Evolutionary conservation across 2,888 invertebrate genomes (phyloP), one percentile per base, ranked within the genome.

Genomic region (Polydrusus tereticollis): DNA sequence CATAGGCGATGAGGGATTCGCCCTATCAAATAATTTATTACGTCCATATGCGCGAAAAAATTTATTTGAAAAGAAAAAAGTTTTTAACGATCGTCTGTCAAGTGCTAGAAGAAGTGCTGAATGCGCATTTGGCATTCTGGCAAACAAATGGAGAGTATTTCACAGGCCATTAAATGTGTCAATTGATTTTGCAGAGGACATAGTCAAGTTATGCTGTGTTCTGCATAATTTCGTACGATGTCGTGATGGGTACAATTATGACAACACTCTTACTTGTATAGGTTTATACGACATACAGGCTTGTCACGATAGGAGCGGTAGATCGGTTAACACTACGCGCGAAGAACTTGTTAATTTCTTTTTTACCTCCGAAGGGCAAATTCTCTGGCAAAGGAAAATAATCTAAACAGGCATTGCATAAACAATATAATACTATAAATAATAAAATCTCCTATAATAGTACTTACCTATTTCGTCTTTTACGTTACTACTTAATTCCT

Each of bases 251-350:
- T n/a, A n/a, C n/a, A n/a, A n/a, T n/a, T n/a, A n/a, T n/a, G n/a
- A n/a, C 14, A 38, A 52, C 26, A 52, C 55, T 18, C 16, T 55
- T 29, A 55, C 55, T 55, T 55, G 55, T 55, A 16, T 10, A 43
- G 43, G 43, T 43, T 18, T 43, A 18, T 3, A 43, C 18, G 43
- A 43, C 43, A 16, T 43, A 43, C 18, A 43, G 43, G 43, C 1
- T 43, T 43, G 43, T 43, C 18, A 43, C 43, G 43, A 43, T 43
- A 43, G 43, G 18, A 43, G 18, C 43, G 18, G 43, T 43, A 43
- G 18, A 43, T 16, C 43, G 18, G 6, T 43, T 43, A 43, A 43
- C 43, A 43, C 4, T 43, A 43, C 16, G 43, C 43, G 18, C 43
- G 43, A 43, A 43, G 43, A 43, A 43, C 18, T 43, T 43, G 16